Base-by-base conservation (phyloP, 2,797 vertebrate species). In the Australoheros facetus region DNA sequence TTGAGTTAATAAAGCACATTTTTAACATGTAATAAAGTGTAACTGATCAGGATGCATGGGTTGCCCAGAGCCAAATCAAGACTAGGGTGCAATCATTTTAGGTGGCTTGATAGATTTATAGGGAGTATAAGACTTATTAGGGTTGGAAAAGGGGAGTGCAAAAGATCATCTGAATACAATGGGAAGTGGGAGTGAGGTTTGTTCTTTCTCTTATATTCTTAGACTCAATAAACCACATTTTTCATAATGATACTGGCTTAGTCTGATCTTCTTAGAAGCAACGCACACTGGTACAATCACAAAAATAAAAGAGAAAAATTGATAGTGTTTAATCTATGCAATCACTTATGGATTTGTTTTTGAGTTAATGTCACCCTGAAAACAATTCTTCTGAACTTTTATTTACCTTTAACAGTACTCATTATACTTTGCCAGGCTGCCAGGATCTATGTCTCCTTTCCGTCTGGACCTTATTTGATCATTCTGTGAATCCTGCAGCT, bases 391-490 rank as follows among this genome's bases (percentile, higher is more conserved):
- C n/a, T 51, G 12, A 53, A 7, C 1, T 42, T 57, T 34, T 64
- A 21, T 51, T 11, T 32, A 0, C n/a, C 5, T 53, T 54, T 30
- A 34, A 53, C 45, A 69, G 45, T 10, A 17, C 66, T 94, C 86
- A 96, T 94, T 96, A 97, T 96, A 71, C 92, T 96, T 73, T 95
- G 94, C 96, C 96, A 97, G 64, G 96, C 95, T 19, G 87, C 94
- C 53, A 97, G 95, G 57, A 97, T 96, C 71, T 93, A 90, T 48
- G 95, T 95, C 83, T 96, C 96, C 75, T 7, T 97, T 93, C 64
- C 90, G 88, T 74, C 91, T 94, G 62, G 88, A 91, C 73, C 85
- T 92, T n/a, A 84, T 89, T 75, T 93, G 92, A 80, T 96, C 82
- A 51, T 30, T 92, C 58, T 69, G 59, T 54, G 34, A 32, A 26